Percentiles rank a stretch among this genome's conserved stretches.
Evolutionary conservation across 1,140 invertebrate genomes (phyloP).

Genomic region (Scaptomyza montana): DNA sequence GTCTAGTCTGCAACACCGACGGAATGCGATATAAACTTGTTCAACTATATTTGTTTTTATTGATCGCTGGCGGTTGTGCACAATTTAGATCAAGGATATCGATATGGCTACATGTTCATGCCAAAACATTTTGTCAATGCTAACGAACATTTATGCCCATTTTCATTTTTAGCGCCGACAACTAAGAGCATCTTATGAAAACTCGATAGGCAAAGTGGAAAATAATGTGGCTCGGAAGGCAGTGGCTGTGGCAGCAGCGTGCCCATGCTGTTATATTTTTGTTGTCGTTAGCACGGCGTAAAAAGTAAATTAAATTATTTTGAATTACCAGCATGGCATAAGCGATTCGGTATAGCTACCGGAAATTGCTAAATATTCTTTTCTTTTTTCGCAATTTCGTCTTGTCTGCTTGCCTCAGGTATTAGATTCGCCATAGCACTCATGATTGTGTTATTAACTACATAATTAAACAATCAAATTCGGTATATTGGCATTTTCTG

Average conservation of each 20-base stretch:
- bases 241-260: conserved; percentile 6
- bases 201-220: conserved; percentile 73
- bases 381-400: conserved; percentile 31
- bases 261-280: conserved; percentile 1
- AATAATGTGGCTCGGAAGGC: conserved; percentile 73
- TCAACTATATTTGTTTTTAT: conserved; percentile 56
- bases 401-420: conserved; percentile 36
- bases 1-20: conserved; percentile 6
- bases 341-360: conserved; percentile 42
- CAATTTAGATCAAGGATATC: conserved; percentile 80
- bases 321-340: conserved; percentile 65
- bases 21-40: conserved; percentile 61
- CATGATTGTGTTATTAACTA: conserved; percentile 69
- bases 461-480: conserved; percentile 73
- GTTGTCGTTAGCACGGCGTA: conserved; percentile 43
- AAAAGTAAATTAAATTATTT: conserved; percentile 73
- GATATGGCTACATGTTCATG: conserved; percentile 67
- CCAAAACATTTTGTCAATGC: conserved; percentile 74
- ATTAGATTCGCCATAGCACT: conserved; percentile 30
- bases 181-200: conserved; percentile 53
- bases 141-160: conserved; percentile 74
- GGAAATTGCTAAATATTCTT: conserved; percentile 75
- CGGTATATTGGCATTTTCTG: conserved; percentile 10
- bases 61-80: conserved; percentile 78
- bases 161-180: conserved; percentile 64